Percentiles rank a stretch among this genome's conserved stretches.
Evolutionary conservation across 2,888 invertebrate species (phyloP).

Genomic region (Melinaea marsaeus): DNA sequence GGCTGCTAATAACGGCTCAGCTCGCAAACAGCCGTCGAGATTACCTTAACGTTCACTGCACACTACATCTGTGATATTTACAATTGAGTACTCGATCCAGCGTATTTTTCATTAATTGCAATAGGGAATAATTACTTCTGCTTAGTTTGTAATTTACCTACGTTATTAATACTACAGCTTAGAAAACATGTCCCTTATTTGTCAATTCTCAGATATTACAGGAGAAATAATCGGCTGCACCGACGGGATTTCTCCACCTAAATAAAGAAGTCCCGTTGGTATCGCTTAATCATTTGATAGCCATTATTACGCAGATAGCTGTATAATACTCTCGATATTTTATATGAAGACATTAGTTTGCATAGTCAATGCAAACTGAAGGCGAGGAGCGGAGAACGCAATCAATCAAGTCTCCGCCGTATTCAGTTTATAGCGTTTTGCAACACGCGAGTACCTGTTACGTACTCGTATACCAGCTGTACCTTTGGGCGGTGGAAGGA

Average conservation of each 20-base stretch:
- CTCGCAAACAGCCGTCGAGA: background rate
- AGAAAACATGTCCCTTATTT: too few species aligned
- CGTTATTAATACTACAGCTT: too few species aligned
- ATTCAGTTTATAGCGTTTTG: background rate
- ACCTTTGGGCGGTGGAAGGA: too few species aligned
- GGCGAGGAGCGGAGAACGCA: conserved; percentile 9
- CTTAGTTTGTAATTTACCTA: too few species aligned
- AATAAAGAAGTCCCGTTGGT: background rate
- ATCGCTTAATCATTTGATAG: conserved; percentile 1
- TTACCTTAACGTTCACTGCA: background rate
- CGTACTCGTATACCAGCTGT: too few species aligned
- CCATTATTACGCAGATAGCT: background rate
- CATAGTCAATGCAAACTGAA: conserved; percentile 7
- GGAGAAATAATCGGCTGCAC: background rate
- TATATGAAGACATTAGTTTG: conserved; percentile 16
- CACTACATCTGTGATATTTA: too few species aligned
- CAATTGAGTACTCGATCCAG: too few species aligned
- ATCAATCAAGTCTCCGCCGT: background rate
- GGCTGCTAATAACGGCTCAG: conserved; percentile 24
- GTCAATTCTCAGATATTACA: background rate
- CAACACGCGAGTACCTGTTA: background rate
- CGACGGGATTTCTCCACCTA: background rate
- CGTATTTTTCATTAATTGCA: too few species aligned
- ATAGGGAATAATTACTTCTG: too few species aligned
- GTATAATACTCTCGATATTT: conserved; percentile 4